Percentiles rank a stretch among this genome's conserved stretches.
phyloP scores from a whole-genome alignment of 1,140 invertebrate species.

The Diabrotica undecimpunctata region DNA sequence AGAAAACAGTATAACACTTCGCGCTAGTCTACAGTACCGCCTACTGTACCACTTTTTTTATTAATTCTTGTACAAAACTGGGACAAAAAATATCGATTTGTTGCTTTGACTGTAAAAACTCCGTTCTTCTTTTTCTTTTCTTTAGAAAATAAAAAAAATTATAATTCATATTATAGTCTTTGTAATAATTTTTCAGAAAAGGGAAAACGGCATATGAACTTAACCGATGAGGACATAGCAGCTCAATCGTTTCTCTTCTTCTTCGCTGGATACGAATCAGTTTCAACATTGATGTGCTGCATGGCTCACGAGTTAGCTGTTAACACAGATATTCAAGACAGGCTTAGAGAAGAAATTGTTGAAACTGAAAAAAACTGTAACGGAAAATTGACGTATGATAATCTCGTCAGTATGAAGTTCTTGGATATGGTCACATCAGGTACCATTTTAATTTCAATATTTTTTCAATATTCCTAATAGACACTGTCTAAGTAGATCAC shows the following conservation, averaged over 20 bases:
- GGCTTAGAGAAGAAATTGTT: constrained; percentile 49
- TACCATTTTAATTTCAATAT: neutral
- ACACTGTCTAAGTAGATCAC: no score
- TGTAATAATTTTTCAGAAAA: no score
- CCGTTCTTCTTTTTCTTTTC: no score
- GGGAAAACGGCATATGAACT: neutral
- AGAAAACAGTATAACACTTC: no score
- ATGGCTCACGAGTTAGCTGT: constrained; percentile 50
- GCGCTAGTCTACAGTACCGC: no score
- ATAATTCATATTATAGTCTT: no score
- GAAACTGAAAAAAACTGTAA: constrained; percentile 46
- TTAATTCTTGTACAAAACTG: no score
- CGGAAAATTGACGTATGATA: constrained; percentile 54
- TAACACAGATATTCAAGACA: constrained; percentile 49
- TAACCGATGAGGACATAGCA: constrained; percentile 47
- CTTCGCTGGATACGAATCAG: constrained; percentile 53
- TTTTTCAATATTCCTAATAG: neutral
- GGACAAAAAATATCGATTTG: no score
- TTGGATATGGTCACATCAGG: constrained; percentile 17
- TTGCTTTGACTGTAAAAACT: no score
- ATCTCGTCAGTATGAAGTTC: constrained; percentile 53
- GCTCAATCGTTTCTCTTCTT: constrained; percentile 27
- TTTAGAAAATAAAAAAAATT: no score
- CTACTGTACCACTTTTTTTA: no score
- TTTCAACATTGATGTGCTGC: constrained; percentile 47